Evolutionary conservation across 1,140 invertebrate species (phyloP).

Genomic region (Rhopalosiphum padi): DNA sequence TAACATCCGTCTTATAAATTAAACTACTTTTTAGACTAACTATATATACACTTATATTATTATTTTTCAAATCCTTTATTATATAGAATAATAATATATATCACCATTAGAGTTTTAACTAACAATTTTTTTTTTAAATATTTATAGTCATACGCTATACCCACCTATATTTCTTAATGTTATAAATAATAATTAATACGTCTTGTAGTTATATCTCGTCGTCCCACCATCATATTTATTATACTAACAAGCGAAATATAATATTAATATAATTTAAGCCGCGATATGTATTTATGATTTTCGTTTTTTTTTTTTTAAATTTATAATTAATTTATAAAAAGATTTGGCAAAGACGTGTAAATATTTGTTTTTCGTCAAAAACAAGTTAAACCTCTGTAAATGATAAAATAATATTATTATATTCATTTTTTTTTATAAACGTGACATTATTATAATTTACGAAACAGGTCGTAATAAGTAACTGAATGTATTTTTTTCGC

Average conservation of each 20-base stretch:
- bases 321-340: neutral
- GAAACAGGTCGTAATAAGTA: neutral
- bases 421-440: neutral
- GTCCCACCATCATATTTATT: neutral
- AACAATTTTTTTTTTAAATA: conserved; percentile 3
- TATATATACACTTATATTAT: neutral
- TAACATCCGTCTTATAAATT: conserved; percentile 33
- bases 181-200: conserved; percentile 6
- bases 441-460: neutral
- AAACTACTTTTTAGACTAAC: conserved; percentile 24
- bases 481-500: neutral
- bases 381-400: neutral
- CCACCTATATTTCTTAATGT: conserved; percentile 22
- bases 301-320: neutral
- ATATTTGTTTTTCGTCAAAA: neutral
- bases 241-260: neutral
- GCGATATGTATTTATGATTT: conserved; percentile 21
- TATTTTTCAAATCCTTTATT: conserved; percentile 25
- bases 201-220: neutral
- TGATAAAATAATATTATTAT: neutral
- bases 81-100: conserved; percentile 7
- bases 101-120: conserved; percentile 24
- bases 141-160: conserved; percentile 11
- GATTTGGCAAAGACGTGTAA: neutral
- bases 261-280: neutral